Base-by-base conservation (phyloP, 30 jellyfish, hydroid and myxozoan genomes). In the Turritopsis dohrnii region DNA sequence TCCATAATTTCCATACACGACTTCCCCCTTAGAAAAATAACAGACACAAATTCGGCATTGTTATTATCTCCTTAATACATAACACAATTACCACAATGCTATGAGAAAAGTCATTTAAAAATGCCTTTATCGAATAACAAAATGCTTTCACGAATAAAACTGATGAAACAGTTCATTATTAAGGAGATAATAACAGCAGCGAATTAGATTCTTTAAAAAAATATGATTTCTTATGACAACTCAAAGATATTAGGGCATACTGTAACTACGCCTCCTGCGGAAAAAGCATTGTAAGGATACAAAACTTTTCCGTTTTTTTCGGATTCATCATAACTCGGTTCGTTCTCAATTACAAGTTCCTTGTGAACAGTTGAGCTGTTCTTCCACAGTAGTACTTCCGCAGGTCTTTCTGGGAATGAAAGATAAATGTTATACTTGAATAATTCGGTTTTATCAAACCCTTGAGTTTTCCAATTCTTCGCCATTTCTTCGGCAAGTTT, bases 1-100 rank as follows among this genome's bases (percentile, higher is more conserved):
- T 19, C 98, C 98, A 81, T 79, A 92, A 82, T 92, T 92, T 17
- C 94, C 94, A 72, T 92, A 92, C 9, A 92, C 96, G 19, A 92
- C 81, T 30, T 88, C 93, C 8, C 92, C 97, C 97, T 91, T 23
- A 28, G 7, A 29, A 30, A 66, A 24, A 30, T 69, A 69, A 69
- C 16, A 9, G 31, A 69, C n/a, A n/a, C n/a, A n/a, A n/a, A n/a
- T n/a, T n/a, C n/a, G n/a, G n/a, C n/a, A n/a, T n/a, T n/a, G n/a
- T n/a, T n/a, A n/a, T n/a, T n/a, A n/a, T n/a, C n/a, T n/a, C n/a
- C n/a, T n/a, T n/a, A n/a, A n/a, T n/a, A n/a, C n/a, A n/a, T n/a
- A n/a, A n/a, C n/a, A n/a, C n/a, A n/a, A n/a, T n/a, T n/a, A n/a
- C n/a, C n/a, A n/a, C n/a, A n/a, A n/a, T n/a, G n/a, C n/a, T n/a